phyloP scores from a whole-genome alignment of 2,888 invertebrate species.

The Eremobia ochroleuca region DNA sequence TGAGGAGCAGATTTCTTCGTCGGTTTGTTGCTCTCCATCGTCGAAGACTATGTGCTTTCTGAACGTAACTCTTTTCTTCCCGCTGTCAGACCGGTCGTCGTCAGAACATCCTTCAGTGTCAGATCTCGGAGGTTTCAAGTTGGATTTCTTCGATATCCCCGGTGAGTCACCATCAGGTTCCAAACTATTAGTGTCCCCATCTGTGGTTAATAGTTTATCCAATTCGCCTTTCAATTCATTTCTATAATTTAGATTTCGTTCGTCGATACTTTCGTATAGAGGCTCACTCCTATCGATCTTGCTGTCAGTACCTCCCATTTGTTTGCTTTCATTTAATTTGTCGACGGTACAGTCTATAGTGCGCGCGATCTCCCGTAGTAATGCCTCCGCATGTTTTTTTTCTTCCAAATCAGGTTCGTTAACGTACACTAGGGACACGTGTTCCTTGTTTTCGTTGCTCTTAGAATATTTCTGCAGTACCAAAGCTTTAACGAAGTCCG shows the following conservation, averaged over 20 bases:
- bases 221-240: conserved; percentile 83
- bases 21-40: conserved; percentile 89
- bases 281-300: conserved; percentile 74
- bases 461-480: conserved; percentile 88
- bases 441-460: conserved; percentile 80
- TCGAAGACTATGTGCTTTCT: conserved; percentile 89
- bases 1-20: conserved; percentile 84
- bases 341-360: conserved; percentile 87
- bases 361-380: conserved; percentile 86
- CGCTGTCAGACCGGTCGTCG: conserved; percentile 86
- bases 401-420: conserved; percentile 83
- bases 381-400: conserved; percentile 85
- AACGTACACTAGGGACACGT: conserved; percentile 88
- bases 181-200: conserved; percentile 69
- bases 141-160: conserved; percentile 82
- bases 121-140: conserved; percentile 84
- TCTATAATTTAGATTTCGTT: conserved; percentile 76
- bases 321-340: conserved; percentile 79
- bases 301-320: conserved; percentile 84
- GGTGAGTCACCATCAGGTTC: conserved; percentile 77
- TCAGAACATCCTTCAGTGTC: conserved; percentile 87
- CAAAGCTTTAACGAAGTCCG: conserved; percentile 86
- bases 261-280: conserved; percentile 79
- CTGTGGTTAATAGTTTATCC: conserved; percentile 74
- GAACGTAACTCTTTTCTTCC: conserved; percentile 87